Evolutionary conservation across 2,888 invertebrate genomes (phyloP), one percentile per base, ranked within the genome.

Genomic region (Aphidoletes aphidimyza): DNA sequence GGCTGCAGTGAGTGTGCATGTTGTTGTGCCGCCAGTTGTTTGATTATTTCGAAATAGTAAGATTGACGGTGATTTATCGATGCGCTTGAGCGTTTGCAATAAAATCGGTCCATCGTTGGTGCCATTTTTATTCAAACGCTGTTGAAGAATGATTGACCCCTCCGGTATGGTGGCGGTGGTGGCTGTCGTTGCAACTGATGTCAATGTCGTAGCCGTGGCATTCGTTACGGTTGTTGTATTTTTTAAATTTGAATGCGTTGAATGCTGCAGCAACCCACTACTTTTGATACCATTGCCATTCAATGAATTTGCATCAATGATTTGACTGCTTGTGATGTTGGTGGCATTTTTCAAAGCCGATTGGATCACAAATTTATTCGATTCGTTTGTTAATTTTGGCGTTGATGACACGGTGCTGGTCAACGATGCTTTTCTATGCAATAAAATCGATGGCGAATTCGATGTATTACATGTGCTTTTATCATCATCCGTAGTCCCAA

Each of bases 1-100:
- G 42, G 78, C 54, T 14, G 59, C 59, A 30, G 81, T 83, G 9
- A 45, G 34, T 9, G 83, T 39, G 34, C 84, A 47, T 26, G 86
- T 84, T 36, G 83, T 19, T 36, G 22, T 59, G 11, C 83, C 81
- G 14, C 45, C 42, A 85, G 87, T 87, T 84, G 85, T 86, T 84
- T 86, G 87, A 26, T 89, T 87, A 86, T 89, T 89, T 84, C 90
- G 88, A 87, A 90, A 89, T 49, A 90, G 90, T 85, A 90, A 86
- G 84, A 90, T 90, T 84, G 90, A 90, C 86, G 90, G 90, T 0
- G 90, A 90, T 87, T 90, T 90, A 87, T 90, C 90, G 85, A 90
- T 87, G 39, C 90, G 89, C 86, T 90, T 90, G 42, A 90, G 87
- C 83, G 90, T 90, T 87, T 90, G 90, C 86, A 90, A 86, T 85